phyloP scores from a whole-genome alignment of 2,888 invertebrate genomes.

The Blera fallax region DNA sequence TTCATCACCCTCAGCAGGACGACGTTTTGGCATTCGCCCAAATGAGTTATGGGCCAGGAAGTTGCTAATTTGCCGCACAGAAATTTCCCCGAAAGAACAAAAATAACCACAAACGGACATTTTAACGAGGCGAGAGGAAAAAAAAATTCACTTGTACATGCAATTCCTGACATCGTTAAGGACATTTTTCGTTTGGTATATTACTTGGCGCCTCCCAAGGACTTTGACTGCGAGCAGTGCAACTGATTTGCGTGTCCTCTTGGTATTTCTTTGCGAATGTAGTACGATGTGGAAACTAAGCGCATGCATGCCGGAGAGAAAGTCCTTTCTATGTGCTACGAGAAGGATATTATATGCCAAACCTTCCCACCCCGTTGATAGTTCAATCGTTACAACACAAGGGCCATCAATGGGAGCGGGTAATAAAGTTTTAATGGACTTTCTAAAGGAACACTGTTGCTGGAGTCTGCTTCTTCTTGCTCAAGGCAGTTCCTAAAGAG shows the following conservation, averaged over 20 bases:
- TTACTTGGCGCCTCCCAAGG: slow-evolving; percentile 37
- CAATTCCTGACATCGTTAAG: slow-evolving; percentile 63
- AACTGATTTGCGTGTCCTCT: slow-evolving; percentile 50
- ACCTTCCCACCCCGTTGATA: not conserved
- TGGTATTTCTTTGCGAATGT: slow-evolving; percentile 35
- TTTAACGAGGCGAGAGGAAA: slow-evolving; percentile 37
- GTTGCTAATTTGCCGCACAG: slow-evolving; percentile 67
- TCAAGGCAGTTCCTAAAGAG: not conserved
- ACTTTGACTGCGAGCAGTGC: slow-evolving; percentile 2
- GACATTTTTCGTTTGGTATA: slow-evolving; percentile 52
- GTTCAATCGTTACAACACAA: not conserved
- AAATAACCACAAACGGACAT: slow-evolving; percentile 9
- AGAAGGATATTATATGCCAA: not conserved
- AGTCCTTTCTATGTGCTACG: not conserved
- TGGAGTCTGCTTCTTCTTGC: not conserved
- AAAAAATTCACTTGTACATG: slow-evolving; percentile 36
- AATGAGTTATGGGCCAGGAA: slow-evolving; percentile 61
- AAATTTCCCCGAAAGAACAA: slow-evolving; percentile 15
- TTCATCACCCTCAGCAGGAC: not conserved
- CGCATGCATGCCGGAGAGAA: slow-evolving; percentile 38
- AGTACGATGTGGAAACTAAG: slow-evolving; percentile 29
- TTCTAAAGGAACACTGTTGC: slow-evolving; percentile 1
- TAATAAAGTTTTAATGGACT: slow-evolving; percentile 13
- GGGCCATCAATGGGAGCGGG: not conserved
- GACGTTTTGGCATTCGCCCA: slow-evolving; percentile 53